Evolutionary conservation across 2,888 invertebrate species (phyloP).

Genomic region (Endomychus coccineus): DNA sequence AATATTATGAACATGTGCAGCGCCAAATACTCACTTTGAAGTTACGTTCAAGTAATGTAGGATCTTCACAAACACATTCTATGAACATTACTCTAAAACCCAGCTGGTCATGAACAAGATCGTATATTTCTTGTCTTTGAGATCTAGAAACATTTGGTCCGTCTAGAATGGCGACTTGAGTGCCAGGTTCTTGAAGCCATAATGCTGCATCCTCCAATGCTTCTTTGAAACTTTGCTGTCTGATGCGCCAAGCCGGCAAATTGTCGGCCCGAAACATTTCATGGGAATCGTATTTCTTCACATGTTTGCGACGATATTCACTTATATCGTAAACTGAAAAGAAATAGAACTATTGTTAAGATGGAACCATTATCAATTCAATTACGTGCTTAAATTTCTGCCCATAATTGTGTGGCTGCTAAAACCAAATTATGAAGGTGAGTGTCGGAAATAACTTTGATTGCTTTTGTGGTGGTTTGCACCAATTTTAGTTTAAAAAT

Average conservation of each 20-base stretch:
- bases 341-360: conserved; percentile 8
- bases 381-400: too few species aligned
- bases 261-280: conserved; percentile 86
- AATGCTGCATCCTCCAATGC: conserved; percentile 79
- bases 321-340: conserved; percentile 85
- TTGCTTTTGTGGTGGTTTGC: too few species aligned
- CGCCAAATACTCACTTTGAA: conserved; percentile 50
- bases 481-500: too few species aligned
- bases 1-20: too few species aligned
- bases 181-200: conserved; percentile 65
- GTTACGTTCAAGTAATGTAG: conserved; percentile 61
- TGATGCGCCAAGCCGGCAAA: conserved; percentile 69
- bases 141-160: conserved; percentile 84
- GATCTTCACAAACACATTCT: conserved; percentile 85
- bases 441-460: too few species aligned
- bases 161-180: conserved; percentile 66
- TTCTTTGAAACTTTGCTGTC: conserved; percentile 74
- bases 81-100: conserved; percentile 85
- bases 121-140: conserved; percentile 69
- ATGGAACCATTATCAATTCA: background rate
- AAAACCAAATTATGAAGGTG: too few species aligned
- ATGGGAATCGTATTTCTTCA: conserved; percentile 73
- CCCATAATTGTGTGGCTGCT: too few species aligned
- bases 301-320: conserved; percentile 78
- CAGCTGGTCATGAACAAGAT: conserved; percentile 62